phyloP scores from a whole-genome alignment of 2,888 invertebrate genomes.

The Drosophila kanekoi region DNA sequence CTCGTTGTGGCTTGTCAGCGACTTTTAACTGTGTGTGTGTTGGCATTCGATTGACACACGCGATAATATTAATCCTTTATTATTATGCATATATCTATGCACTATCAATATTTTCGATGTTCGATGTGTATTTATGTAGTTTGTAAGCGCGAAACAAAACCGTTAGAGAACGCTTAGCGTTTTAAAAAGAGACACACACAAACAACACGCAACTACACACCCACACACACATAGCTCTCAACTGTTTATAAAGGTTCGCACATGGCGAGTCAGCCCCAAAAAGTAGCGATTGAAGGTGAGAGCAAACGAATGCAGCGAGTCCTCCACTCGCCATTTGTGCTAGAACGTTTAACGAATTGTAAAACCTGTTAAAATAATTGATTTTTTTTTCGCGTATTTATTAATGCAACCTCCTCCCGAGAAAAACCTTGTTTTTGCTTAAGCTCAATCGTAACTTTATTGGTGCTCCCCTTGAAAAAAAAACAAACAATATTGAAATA shows the following conservation, averaged over 20 bases:
- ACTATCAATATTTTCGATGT: constrained; percentile 77
- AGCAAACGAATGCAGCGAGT: background rate
- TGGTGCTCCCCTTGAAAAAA: constrained; percentile 66
- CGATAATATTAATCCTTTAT: constrained; percentile 37
- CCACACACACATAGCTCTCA: constrained; percentile 44
- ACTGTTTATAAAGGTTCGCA: constrained; percentile 38
- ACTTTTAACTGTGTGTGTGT: constrained; percentile 30
- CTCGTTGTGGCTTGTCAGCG: constrained; percentile 11
- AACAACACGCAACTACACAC: constrained; percentile 14
- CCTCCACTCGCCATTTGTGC: constrained; percentile 9
- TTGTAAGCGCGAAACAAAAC: constrained; percentile 68
- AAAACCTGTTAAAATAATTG: constrained; percentile 41
- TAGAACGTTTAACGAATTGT: constrained; percentile 35
- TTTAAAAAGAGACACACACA: constrained; percentile 63
- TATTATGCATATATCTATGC: constrained; percentile 57
- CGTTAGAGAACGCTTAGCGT: constrained; percentile 78
- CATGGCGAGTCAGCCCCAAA: background rate
- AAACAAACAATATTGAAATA: constrained; percentile 36
- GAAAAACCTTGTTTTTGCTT: constrained; percentile 42
- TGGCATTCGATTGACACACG: constrained; percentile 19
- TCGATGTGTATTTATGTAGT: constrained; percentile 79
- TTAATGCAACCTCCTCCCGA: constrained; percentile 26
- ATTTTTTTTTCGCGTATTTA: constrained; percentile 40
- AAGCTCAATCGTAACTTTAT: constrained; percentile 71
- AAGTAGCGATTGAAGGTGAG: background rate